Evolutionary conservation across 64 coral and sea anemone species (phyloP).

Genomic region (Stichodactyla helianthus): DNA sequence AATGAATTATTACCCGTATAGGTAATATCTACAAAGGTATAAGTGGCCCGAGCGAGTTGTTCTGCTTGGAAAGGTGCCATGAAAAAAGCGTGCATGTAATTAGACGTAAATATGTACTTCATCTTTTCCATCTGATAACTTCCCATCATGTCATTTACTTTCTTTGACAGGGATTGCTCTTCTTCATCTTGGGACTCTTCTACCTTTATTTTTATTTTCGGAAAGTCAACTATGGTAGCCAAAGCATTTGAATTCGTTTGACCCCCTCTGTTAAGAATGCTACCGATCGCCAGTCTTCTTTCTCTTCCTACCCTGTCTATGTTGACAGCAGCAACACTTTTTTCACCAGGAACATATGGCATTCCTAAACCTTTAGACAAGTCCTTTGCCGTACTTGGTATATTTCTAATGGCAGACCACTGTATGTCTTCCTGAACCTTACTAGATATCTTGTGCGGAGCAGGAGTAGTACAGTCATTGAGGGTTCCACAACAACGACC

Average conservation of each 20-base stretch:
- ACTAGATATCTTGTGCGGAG: conserved; percentile 22
- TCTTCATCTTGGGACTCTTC: conserved; percentile 15
- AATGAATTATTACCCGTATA: conserved; percentile 21
- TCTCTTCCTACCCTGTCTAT: conserved; percentile 42
- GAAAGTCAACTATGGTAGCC: conserved; percentile 42
- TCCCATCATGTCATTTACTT: conserved; percentile 28
- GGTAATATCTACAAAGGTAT: background rate
- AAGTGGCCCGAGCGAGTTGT: background rate
- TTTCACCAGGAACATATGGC: conserved; percentile 41
- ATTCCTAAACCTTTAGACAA: conserved; percentile 39
- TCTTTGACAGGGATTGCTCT: background rate
- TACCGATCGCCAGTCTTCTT: conserved; percentile 42
- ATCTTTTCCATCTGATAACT: conserved; percentile 42
- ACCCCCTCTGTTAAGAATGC: background rate
- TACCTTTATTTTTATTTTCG: conserved; percentile 25
- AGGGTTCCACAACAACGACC: too few relatives aligned
- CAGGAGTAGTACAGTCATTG: too few relatives aligned
- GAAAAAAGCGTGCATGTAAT: conserved; percentile 31
- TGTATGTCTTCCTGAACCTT: conserved; percentile 28
- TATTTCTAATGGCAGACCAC: background rate
- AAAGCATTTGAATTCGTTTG: background rate
- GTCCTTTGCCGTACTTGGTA: conserved; percentile 12
- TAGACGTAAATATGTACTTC: conserved; percentile 35
- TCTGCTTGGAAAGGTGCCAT: conserved; percentile 19
- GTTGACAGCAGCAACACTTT: conserved; percentile 37